Base-by-base conservation (phyloP, 2,888 invertebrate genomes). In the Eurytoma adleriae region DNA sequence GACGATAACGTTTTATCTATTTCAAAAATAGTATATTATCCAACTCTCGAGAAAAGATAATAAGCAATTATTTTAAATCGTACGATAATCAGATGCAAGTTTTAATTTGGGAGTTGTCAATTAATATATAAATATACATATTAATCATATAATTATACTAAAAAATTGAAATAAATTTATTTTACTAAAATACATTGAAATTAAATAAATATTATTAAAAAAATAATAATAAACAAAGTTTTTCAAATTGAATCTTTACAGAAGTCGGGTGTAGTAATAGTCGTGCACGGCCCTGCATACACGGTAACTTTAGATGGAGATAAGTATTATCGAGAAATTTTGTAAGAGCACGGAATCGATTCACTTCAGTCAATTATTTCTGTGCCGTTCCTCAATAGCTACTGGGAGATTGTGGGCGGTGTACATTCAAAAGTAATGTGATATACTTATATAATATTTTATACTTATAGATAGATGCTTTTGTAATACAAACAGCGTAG, bases 321-420 rank as follows among this genome's bases (percentile, higher is more conserved):
- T 52, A 61, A 0, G 30, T 30, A 5, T 61, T 72, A 59, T 72
- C 59, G 14, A 50, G 20, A 30, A 48, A 57, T 61, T 48, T 50
- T 27, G 61, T 50, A 12, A n/a, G 48, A 12, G 50, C 20, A 13
- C 61, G n/a, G 27, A 48, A 61, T 72, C 71, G 71, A 72, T 72
- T 72, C n/a, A 3, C n/a, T 59, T 70, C 71, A 61, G 61, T 72
- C 27, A 71, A 48, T 48, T 40, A 7, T 40, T 56, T 71, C 70
- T 14, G 48, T 3, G 48, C 48, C 59, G 59, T 56, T 50, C 24
- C 54, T 3, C 30, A 57, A 66, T 10, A 1, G 7, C 1, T 40
- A 1, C 40, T 10, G 40, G 0, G 10, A 10, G 1, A 40, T 40
- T 40, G 40, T 40, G 40, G 10, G 10, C 40, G 40, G 40, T 40